A percentile compares a stretch with the other conserved stretches of the same genome.
phyloP scores from a whole-genome alignment of 2,888 invertebrate species.

The Clivina fossor region DNA sequence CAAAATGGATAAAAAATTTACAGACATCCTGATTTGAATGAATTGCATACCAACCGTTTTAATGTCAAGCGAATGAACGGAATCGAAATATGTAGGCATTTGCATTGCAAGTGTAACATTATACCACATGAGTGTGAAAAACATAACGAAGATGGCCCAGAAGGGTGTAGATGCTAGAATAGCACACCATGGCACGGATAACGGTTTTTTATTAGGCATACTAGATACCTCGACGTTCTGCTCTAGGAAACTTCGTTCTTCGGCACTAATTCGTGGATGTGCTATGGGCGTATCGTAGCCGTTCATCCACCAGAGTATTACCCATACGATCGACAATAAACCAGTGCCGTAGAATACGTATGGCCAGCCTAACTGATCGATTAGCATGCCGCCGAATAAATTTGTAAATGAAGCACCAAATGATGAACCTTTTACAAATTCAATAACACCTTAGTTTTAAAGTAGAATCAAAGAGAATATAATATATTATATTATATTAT shows the following conservation, averaged over 20 bases:
- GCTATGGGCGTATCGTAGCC: slow-evolving; percentile 18
- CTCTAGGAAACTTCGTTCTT: slow-evolving; percentile 17
- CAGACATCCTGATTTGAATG: too few species aligned
- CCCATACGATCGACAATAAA: slow-evolving; percentile 13
- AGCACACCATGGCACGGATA: slow-evolving; percentile 6
- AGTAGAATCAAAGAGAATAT: slow-evolving; percentile 1
- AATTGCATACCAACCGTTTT: slow-evolving; percentile 12
- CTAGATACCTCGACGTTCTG: slow-evolving; percentile 6
- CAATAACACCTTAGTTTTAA: neutral
- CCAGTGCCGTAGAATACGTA: slow-evolving; percentile 18
- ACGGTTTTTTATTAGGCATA: neutral
- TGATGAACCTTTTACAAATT: slow-evolving; percentile 13
- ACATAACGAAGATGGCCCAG: slow-evolving; percentile 11
- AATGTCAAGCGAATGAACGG: slow-evolving; percentile 12
- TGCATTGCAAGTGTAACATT: slow-evolving; percentile 19
- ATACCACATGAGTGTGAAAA: slow-evolving; percentile 16
- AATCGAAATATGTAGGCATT: slow-evolving; percentile 21
- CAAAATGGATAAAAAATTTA: too few species aligned
- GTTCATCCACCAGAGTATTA: slow-evolving; percentile 15
- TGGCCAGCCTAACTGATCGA: slow-evolving; percentile 11
- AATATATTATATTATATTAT: too few species aligned
- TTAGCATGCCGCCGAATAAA: slow-evolving; percentile 20
- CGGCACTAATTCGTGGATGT: slow-evolving; percentile 8
- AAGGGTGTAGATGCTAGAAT: slow-evolving; percentile 16
- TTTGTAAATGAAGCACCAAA: slow-evolving; percentile 21